Conservation (phyloP, 1,140 invertebrate genomes). For the Caenorhabditis briggsae region DNA sequence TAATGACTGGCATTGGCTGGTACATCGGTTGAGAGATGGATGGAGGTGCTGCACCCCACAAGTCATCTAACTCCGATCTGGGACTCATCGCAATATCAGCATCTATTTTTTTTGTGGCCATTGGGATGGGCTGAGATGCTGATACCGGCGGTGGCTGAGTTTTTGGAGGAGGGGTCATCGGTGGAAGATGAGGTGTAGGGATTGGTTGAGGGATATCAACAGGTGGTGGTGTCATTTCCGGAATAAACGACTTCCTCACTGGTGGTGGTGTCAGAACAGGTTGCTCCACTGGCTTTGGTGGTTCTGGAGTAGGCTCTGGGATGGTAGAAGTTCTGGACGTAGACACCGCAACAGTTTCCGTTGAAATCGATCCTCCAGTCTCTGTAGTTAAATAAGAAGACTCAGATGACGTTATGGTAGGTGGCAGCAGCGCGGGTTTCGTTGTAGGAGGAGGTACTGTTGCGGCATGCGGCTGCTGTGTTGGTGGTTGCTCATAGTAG, state of each 20-base stretch:
- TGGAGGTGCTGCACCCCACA: constrained; percentile 7
- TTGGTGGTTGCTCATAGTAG: background rate
- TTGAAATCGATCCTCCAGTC: background rate
- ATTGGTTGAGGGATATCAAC: background rate
- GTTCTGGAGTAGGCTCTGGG: background rate
- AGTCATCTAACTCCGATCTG: background rate
- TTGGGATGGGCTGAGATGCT: background rate
- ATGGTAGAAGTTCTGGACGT: constrained; percentile 13
- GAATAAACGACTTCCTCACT: background rate
- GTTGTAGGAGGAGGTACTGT: background rate
- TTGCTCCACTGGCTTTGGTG: background rate
- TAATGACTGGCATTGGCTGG: background rate
- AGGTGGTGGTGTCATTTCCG: background rate
- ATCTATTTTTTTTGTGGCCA: background rate
- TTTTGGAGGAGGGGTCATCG: constrained; percentile 7
- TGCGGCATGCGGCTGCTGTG: background rate
- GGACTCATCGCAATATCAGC: constrained; percentile 13
- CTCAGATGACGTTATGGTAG: background rate
- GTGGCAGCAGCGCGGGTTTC: background rate
- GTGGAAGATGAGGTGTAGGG: background rate
- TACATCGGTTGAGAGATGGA: background rate
- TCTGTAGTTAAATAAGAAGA: background rate
- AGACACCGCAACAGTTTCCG: background rate
- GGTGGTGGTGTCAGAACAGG: background rate
- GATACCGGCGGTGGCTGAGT: background rate